Percentiles rank a stretch among this genome's conserved stretches.
Conservation (phyloP, 2,113 vertebrate genomes). For the Cinclus cinclus region DNA sequence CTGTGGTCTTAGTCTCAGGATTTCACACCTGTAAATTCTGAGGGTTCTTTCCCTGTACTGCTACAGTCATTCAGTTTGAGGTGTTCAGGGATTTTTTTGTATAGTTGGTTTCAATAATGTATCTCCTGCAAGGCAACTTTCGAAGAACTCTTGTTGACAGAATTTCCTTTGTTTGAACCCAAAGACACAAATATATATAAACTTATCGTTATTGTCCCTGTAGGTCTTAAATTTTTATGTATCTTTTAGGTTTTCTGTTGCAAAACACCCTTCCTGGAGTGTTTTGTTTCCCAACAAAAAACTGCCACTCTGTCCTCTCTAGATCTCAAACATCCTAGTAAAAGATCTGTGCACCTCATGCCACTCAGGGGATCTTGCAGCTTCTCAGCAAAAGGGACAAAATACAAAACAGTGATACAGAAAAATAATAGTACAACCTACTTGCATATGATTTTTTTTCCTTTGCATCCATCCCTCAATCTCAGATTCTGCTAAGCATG, state of each 20-base stretch:
- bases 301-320: neutral
- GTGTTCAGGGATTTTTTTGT: neutral
- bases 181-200: neutral
- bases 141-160: neutral
- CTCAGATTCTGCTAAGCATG: neutral
- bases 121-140: neutral
- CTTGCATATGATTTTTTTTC: neutral
- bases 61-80: neutral
- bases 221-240: neutral
- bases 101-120: neutral
- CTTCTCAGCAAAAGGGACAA: neutral
- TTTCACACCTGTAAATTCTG: neutral
- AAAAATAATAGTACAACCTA: neutral
- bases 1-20: neutral
- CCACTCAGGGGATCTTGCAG: neutral
- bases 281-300: neutral
- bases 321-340: neutral
- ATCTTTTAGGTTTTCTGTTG: neutral
- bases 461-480: neutral
- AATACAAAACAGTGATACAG: neutral
- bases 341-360: neutral
- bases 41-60: neutral
- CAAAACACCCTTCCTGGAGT: neutral
- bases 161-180: neutral
- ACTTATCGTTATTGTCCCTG: neutral